Base-by-base conservation (phyloP, 37 sponge, comb jelly and placozoan species). In the Ianthella basta region DNA sequence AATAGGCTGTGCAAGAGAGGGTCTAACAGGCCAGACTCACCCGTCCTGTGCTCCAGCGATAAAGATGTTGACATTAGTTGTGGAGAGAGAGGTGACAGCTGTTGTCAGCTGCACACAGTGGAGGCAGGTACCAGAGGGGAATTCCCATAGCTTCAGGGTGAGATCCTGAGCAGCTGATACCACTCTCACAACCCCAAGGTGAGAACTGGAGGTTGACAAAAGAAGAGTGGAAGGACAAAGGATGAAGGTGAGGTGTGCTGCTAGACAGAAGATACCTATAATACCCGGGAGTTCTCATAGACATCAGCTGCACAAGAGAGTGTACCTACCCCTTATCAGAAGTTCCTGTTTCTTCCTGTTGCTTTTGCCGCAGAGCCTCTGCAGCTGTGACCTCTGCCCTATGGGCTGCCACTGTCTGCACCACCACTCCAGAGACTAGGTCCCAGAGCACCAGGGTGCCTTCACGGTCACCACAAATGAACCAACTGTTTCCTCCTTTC, bases 391-490 rank as follows among this genome's bases (percentile, higher is more conserved):
- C 55, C 36, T 40, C 6, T 44, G 40, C 82, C 38, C 12, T 12
- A 16, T 82, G 80, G 15, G 29, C 91, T 25, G 81, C 59, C 30
- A 90, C 23, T 3, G 56, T 38, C 8, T 56, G 33, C 30, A 81
- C 33, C 24, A 70, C 61, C 34, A 79, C 82, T 57, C 86, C 91
- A 34, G 94, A 86, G 20, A 90, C 81, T n/a, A 91, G 77, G 61
- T 94, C 74, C 16, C 55, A 59, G 56, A 94, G 12, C 25, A 64
- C 16, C n/a, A 88, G 57, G 12, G n/a, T 60, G 10, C 88, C 84
- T 29, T 82, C 61, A 70, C 56, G 55, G 18, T 32, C 59, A 0
- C 86, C 88, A 20, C 60, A 25, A 1, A 80, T 72, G 39, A 84
- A 55, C 24, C 21, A 60, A 20, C n/a, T 32, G 77, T 88, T 70